Base-by-base conservation (phyloP, 2,888 invertebrate genomes). In the Leucophora obtusa region DNA sequence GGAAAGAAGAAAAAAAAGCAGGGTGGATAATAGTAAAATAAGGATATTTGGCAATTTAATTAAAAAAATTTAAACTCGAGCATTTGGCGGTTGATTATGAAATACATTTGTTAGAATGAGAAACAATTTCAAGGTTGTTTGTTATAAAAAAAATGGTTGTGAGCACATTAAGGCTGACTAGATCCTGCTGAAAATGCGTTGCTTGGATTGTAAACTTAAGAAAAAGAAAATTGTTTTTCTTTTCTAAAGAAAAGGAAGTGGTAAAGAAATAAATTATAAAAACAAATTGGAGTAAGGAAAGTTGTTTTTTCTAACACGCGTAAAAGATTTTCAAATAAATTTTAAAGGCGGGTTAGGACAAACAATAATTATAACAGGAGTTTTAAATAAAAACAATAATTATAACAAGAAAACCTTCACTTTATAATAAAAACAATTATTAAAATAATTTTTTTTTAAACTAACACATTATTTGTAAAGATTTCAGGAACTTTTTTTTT, bases 41-140 rank as follows among this genome's bases (percentile, higher is more conserved):
- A 47, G n/a, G n/a, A 14, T 47, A 14, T 53, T 43, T 15, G 69
- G 56, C 47, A 58, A 43, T 76, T 77, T 71, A 78, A 78, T 78
- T 78, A 78, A 78, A 47, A n/a, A 60, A 66, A 78, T 78, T 60
- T 24, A 50, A 78, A 54, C 5, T 78, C 66, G 77, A 78, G 71
- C 77, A 78, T 72, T 78, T 66, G 77, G 58, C 66, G 71, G 71
- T 72, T 72, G 76, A 11, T 28, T 21, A n/a, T 24, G 38, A 33
- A 58, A 6, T 28, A 4, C 11, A 1, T 38, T 8, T 38, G 38
- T 38, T n/a, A n/a, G 15, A 33, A 56, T 8, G 33, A 7, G 71
- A 43, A 72, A 66, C 50, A 78, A 78, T 78, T 78, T 78, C 77
- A 78, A 78, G 77, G 71, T 78, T 77, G 50, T 54, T 60, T 66